Percentiles rank a stretch among this genome's conserved stretches.
Evolutionary conservation across 2,888 invertebrate species (phyloP).

Genomic region (Ophion obscuratus): DNA sequence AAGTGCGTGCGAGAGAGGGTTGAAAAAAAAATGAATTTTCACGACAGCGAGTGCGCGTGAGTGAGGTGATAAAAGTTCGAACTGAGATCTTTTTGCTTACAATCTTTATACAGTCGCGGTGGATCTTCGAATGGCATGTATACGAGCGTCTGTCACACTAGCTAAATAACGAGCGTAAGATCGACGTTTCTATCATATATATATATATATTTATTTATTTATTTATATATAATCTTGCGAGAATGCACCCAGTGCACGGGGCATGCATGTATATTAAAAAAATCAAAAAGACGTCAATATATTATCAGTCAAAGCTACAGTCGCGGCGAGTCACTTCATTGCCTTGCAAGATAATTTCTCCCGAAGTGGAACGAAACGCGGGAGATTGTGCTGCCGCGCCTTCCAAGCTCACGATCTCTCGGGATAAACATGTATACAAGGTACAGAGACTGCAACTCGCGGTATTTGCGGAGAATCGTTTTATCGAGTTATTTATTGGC

Average conservation of each 20-base stretch:
- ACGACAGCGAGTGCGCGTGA: slow-evolving; percentile 2
- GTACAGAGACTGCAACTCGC: neutral
- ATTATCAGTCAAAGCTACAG: slow-evolving; percentile 18
- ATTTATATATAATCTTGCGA: slow-evolving; percentile 1
- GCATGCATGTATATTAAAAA: neutral
- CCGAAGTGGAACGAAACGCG: slow-evolving; percentile 36
- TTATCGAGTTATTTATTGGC: slow-evolving; percentile 42
- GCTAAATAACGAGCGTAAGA: neutral
- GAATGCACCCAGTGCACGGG: neutral
- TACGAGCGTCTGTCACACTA: slow-evolving; percentile 15
- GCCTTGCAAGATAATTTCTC: slow-evolving; percentile 30
- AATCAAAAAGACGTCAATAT: slow-evolving; percentile 29
- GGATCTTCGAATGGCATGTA: slow-evolving; percentile 8
- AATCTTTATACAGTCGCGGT: slow-evolving; percentile 1
- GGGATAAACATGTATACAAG: slow-evolving; percentile 18
- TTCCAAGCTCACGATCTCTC: slow-evolving; percentile 35
- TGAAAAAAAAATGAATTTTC: slow-evolving; percentile 2
- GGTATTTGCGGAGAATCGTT: slow-evolving; percentile 37
- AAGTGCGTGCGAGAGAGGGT: neutral
- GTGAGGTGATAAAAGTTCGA: neutral
- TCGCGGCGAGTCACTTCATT: slow-evolving; percentile 7
- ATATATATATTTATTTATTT: neutral
- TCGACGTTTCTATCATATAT: slow-evolving; percentile 19
- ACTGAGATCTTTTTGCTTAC: neutral
- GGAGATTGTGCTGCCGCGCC: slow-evolving; percentile 43